Evolutionary conservation across 2,888 invertebrate species (phyloP), one percentile per base, ranked within the genome.

Genomic region (Panorpa germanica): DNA sequence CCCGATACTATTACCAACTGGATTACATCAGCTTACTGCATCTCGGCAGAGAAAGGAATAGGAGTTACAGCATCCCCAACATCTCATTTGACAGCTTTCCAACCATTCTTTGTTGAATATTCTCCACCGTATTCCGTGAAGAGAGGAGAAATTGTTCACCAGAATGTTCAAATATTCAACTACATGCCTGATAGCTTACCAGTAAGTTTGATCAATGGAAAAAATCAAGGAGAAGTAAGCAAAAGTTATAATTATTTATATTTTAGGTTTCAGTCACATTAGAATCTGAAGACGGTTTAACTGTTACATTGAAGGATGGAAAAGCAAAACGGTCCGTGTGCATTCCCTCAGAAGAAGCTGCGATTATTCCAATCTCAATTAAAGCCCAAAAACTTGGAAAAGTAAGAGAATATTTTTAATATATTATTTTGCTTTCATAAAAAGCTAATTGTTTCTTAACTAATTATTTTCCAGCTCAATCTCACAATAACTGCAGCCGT

Each of bases 1-100:
- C 83, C 83, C 1, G 74, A 74, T 43, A 70, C 74, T 1, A 70
- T 83, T 33, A 80, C 77, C 4, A 75, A 77, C 1, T 83, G 81
- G 80, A 60, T 76, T 3, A 59, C 81, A n/a, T 70, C 70, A 27
- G 82, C 76, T 4, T 82, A 83, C 46, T 76, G 81, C 14, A 52
- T 83, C 30, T 72, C 75, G 46, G 61, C 67, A 1, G 51, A 65
- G 2, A 56, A 66, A 38, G 83, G 83, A 10, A 54, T 85, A n/a
- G 81, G 80, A n/a, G 59, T 83, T 4, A 62, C 72, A 5, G 34
- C 31, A 10, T 28, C 26, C 4, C 32, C 40, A 9, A 60, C 67
- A 9, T 46, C 53, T 7, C 65, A 65, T 53, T 43, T 83, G 21
- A 66, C 63, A 46, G 75, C 78, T 2, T 74, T 76, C 48, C 68